Evolutionary conservation across 1,140 invertebrate genomes (phyloP), one percentile per base, ranked within the genome.

Genomic region (Whitmania pigra): DNA sequence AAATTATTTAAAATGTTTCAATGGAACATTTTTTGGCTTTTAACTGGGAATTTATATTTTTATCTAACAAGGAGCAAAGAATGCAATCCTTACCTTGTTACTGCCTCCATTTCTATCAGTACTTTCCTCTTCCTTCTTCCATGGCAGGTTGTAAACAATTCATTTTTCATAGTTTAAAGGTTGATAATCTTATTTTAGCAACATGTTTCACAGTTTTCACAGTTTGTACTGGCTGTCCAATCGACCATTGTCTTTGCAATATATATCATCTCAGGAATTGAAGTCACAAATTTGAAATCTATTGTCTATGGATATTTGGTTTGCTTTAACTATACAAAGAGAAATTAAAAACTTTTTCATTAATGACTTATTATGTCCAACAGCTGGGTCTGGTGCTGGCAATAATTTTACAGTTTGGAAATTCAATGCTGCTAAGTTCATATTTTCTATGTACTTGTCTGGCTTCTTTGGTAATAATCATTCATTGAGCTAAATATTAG

Each of bases 391-490:
- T 63, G 15, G 11, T n/a, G 2, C 11, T 63, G 57, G 11, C 22
- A 22, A 63, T 22, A 11, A 13, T n/a, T 63, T 31, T 63, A 13
- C 57, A 63, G 57, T 63, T 63, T 31, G 22, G 22, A 22, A 63
- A 63, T 31, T 63, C 57, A 63, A 63, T 63, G 57, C 57, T 63
- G 11, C 4, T 63, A 63, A 25, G 57, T 63, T 63, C 57, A 22
- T 63, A 25, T 31, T 63, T 63, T 7, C 22, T 63, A 25, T 63
- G 22, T 17, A 63, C 22, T 31, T 25, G 22, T 63, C 22, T 63
- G 29, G 22, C 22, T 63, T 25, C 29, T 18, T 31, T 63, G 57
- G 57, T 63, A 63, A 63, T 15, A 6, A 43, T 43, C 13, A 5
- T 49, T 49, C 15, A 17, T 49, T 49, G 9, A 49, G 15, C 9